Evolutionary conservation across 2,797 vertebrate species (phyloP), one percentile per base, ranked within the genome.

Genomic region (Clarias pachynema): DNA sequence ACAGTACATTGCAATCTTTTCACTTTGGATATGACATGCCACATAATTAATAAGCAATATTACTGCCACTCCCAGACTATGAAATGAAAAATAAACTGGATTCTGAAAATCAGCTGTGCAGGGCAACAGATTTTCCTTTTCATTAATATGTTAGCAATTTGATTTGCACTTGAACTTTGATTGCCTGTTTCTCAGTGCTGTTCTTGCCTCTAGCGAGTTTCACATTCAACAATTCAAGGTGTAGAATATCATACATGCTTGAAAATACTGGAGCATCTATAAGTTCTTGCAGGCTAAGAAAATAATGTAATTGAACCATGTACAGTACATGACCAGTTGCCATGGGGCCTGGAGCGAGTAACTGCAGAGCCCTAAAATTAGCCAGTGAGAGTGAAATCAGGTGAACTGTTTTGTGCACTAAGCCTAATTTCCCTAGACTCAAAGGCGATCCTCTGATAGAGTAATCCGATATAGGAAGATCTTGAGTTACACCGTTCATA

Each of bases 351-450:
- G 56, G 16, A 20, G n/a, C 2, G 31, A 56, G 53, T 57, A 57
- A 18, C 12, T 26, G 0, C 29, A 77, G 26, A 12, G 18, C 29
- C 29, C 56, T 20, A 40, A 62, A 37, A 79, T n/a, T 15, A 62
- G 75, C 14, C 74, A 78, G 9, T 34, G 2, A 60, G 22, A 34
- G 31, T 10, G 14, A 80, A 80, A 80, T 26, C 8, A 44, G 4
- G 78, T 65, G n/a, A 26, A 26, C 65, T 65, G 37, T 80, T 63
- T 34, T 79, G 5, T 79, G 59, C 34, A n/a, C 59, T 79, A 57
- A 29, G 22, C 53, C 9, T 57, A 31, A 59, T 77, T 57, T 60
- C 31, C 53, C 56, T 60, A 60, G 29, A 60, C 29, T 59, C 53
- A 34, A 8, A 31, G 20, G 29, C 20, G 31, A 31, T 78, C 37